Evolutionary conservation across 2,113 vertebrate genomes (phyloP).

Genomic region (Serilophus lunatus): DNA sequence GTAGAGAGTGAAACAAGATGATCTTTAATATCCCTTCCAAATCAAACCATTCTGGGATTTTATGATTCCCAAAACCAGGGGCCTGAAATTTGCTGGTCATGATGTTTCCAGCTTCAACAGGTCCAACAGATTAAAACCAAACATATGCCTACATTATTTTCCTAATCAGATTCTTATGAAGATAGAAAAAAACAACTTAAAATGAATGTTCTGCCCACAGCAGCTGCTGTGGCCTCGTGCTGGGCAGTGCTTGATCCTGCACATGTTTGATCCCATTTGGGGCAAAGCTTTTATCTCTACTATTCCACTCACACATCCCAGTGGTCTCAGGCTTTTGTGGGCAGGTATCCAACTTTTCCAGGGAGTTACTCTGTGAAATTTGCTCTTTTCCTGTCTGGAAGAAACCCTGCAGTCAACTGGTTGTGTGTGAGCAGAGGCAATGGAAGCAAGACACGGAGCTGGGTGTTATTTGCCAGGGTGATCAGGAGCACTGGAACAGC

Average conservation of each 20-base stretch:
- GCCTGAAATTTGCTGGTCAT: neutral
- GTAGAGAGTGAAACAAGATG: neutral
- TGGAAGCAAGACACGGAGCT: neutral
- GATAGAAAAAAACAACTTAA: neutral
- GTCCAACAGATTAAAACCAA: neutral
- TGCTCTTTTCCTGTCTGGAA: neutral
- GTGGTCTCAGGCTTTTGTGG: neutral
- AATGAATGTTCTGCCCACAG: neutral
- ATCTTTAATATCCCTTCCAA: neutral
- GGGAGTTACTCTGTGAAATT: neutral
- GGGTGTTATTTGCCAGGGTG: neutral
- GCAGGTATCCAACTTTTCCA: neutral
- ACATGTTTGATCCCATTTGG: neutral
- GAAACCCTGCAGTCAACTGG: neutral
- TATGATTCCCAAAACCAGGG: neutral
- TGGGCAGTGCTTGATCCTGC: neutral
- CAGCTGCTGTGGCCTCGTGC: neutral
- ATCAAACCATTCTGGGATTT: neutral
- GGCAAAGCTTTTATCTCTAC: neutral
- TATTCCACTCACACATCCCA: neutral
- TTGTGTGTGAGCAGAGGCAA: neutral
- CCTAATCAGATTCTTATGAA: neutral
- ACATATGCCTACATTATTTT: neutral
- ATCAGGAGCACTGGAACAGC: conserved; percentile 10
- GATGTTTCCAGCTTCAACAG: neutral